phyloP scores from a whole-genome alignment of 2,797 vertebrate genomes.

The Karalla daura region DNA sequence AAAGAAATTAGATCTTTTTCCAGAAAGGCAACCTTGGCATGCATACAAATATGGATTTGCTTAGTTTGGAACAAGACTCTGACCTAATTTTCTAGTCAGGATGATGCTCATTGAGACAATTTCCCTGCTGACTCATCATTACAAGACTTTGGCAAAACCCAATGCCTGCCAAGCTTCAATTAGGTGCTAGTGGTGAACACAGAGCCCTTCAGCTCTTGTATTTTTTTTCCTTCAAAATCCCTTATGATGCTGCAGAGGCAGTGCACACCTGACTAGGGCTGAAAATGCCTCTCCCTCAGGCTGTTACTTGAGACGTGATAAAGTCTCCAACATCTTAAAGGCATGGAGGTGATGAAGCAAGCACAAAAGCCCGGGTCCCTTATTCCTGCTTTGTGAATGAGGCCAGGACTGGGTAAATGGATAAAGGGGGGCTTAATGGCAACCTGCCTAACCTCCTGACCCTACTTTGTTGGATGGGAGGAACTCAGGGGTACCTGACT shows the following conservation, averaged over 20 bases:
- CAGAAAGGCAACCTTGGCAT: background rate
- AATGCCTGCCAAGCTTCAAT: slow-evolving; percentile 31
- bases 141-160: slow-evolving; percentile 16
- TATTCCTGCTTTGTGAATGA: slow-evolving; percentile 54
- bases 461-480: slow-evolving; percentile 71
- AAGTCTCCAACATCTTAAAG: slow-evolving; percentile 70
- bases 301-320: slow-evolving; percentile 73
- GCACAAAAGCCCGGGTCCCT: slow-evolving; percentile 70
- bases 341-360: slow-evolving; percentile 76
- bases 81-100: slow-evolving; percentile 18
- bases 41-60: slow-evolving; percentile 17
- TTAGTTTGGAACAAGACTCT: slow-evolving; percentile 18
- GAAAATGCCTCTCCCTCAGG: slow-evolving; percentile 59
- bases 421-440: slow-evolving; percentile 73
- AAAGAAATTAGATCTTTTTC: slow-evolving; percentile 21
- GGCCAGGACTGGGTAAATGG: slow-evolving; percentile 45
- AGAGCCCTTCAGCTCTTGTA: slow-evolving; percentile 11
- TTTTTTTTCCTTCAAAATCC: too few relatives aligned
- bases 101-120: slow-evolving; percentile 15
- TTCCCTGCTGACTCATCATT: slow-evolving; percentile 46
- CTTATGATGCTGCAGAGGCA: slow-evolving; percentile 39
- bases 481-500: slow-evolving; percentile 69
- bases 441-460: slow-evolving; percentile 80
- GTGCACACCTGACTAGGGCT: slow-evolving; percentile 48
- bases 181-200: slow-evolving; percentile 30